phyloP scores from a whole-genome alignment of 2,888 invertebrate genomes.

The Drosophila colorata region DNA sequence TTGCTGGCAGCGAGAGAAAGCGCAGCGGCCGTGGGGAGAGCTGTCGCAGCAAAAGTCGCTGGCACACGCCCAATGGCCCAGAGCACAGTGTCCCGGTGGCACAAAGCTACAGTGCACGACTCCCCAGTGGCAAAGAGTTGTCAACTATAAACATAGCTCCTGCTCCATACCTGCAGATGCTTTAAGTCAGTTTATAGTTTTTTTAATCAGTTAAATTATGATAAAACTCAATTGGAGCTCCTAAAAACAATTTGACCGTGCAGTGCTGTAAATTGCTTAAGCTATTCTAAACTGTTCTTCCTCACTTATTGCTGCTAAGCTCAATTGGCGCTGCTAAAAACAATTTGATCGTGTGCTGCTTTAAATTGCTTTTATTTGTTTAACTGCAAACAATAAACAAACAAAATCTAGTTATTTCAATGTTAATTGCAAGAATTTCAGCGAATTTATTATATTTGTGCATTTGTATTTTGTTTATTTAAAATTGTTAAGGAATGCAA shows the following conservation, averaged over 20 bases:
- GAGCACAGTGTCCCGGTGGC: conserved; percentile 44
- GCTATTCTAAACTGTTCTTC: not conserved
- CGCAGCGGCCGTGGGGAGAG: conserved; percentile 70
- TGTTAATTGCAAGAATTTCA: conserved; percentile 5
- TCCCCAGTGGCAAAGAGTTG: conserved; percentile 28
- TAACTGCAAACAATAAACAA: conserved; percentile 3
- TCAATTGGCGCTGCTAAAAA: not conserved
- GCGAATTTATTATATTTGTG: not conserved
- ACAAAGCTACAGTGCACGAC: conserved; percentile 16
- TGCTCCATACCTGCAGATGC: not conserved
- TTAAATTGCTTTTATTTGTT: not conserved
- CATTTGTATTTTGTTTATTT: not conserved
- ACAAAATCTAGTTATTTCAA: conserved; percentile 7
- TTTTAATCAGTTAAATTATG: no score
- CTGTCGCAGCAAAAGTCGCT: conserved; percentile 52
- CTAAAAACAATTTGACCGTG: no score
- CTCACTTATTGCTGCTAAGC: conserved; percentile 1
- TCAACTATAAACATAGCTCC: conserved; percentile 14
- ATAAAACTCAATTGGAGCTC: no score
- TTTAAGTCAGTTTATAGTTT: not conserved
- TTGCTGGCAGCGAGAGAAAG: conserved; percentile 60
- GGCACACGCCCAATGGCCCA: conserved; percentile 63
- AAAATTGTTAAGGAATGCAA: not conserved
- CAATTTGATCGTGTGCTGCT: not conserved
- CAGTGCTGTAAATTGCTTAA: no score